Conservation (phyloP, 64 coral and sea anemone species). For the Hydrozoanthus tunicans region DNA sequence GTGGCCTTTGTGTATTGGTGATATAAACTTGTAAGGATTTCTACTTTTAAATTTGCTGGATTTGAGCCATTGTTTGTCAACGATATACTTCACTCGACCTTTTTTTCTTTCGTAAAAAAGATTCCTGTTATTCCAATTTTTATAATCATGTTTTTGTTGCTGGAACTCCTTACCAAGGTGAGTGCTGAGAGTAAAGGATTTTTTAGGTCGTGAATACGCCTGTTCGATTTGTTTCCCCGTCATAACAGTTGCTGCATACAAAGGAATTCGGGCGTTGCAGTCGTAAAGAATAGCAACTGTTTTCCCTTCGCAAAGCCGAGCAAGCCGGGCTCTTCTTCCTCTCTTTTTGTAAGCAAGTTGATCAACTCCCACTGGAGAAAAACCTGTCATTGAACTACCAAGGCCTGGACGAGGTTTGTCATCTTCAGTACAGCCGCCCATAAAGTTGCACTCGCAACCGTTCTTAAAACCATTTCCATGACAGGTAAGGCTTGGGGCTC, state of each 20-base stretch:
- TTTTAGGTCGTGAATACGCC: neutral
- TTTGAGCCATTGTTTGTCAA: neutral
- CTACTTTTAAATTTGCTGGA: neutral
- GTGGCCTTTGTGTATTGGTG: too few species aligned
- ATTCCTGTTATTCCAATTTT: neutral
- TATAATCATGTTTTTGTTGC: neutral
- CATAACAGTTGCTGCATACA: slow-evolving; percentile 32
- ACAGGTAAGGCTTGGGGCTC: neutral
- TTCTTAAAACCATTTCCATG: neutral
- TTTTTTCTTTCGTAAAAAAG: neutral
- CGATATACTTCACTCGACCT: neutral
- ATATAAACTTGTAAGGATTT: neutral
- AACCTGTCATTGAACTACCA: neutral
- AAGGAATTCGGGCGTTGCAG: slow-evolving; percentile 17
- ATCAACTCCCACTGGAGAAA: neutral
- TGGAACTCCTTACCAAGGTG: neutral
- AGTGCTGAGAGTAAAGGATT: neutral
- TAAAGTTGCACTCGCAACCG: too few species aligned
- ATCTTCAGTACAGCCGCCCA: neutral
- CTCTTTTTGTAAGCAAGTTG: neutral
- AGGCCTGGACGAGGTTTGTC: neutral
- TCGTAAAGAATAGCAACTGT: slow-evolving; percentile 24
- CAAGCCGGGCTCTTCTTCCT: neutral
- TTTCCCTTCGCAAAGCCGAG: slow-evolving; percentile 13
- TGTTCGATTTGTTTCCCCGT: neutral